Evolutionary conservation across 1,140 invertebrate genomes (phyloP), one percentile per base, ranked within the genome.

Genomic region (Phenacoccus solenopsis): DNA sequence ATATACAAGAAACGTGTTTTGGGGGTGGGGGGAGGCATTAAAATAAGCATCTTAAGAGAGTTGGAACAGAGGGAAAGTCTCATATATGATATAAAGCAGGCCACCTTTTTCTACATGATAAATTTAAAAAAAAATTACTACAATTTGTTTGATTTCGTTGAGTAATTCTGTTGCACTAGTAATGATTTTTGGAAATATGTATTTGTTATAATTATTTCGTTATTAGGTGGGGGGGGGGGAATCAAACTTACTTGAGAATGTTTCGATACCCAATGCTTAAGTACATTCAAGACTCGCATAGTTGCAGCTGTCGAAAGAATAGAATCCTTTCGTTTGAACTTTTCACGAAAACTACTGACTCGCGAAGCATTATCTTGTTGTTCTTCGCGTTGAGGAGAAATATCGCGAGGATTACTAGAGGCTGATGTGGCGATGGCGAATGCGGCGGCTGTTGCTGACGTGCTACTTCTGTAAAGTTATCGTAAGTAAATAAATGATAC

Each of bases 371-470:
- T 10, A 9, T 24, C 21, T 27, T 24, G 25, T 5, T 7, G 59
- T 64, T 71, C 71, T 22, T 78, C 77, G 7, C 68, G 70, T 57
- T 69, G 71, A 68, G 74, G 69, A 32, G 28, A 77, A 32, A 80
- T 78, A 76, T 88, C 86, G 0, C 87, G 80, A 1, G 90, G 89
- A 76, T 91, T 93, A 68, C 88, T 90, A 0, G 89, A 91, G 0
- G 89, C 93, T 7, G 91, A 93, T 0, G 92, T 95, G 0, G 93
- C 93, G 10, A 92, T 92, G 5, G 94, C 94, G 80, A 96, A 96
- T 0, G 94, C 94, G 20, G 88, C 87, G 13, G 93, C 91, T 16
- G 93, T 93, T 24, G 88, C 90, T 0, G 93, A 91, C 10, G 90
- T 94, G 78, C 92, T 94, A 75, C 90, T 93, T 82, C 92, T 94